phyloP scores from a whole-genome alignment of 2,797 vertebrate species.

The Enteromius treurensis region DNA sequence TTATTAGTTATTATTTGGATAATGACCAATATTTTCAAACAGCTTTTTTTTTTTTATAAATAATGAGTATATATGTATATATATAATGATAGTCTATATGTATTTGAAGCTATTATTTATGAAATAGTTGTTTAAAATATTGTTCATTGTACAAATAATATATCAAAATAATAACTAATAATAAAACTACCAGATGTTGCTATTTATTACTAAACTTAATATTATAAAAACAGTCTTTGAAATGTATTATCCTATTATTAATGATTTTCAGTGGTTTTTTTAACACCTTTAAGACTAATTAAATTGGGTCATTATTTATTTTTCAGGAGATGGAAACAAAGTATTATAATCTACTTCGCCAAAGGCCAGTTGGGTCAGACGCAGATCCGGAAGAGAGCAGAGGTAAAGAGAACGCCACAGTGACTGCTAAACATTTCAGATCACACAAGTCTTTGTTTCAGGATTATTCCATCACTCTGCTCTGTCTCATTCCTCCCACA shows the following conservation, averaged over 20 bases:
- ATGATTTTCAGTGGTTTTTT: background rate
- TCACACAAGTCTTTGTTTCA: background rate
- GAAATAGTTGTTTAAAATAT: background rate
- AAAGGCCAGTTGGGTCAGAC: constrained; percentile 86
- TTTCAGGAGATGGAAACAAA: constrained; percentile 79
- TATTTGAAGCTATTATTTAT: background rate
- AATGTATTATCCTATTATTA: background rate
- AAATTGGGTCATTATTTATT: background rate
- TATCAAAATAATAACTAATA: background rate
- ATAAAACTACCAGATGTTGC: background rate
- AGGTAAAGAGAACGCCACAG: constrained; percentile 75
- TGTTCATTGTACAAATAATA: background rate
- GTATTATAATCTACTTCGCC: constrained; percentile 82
- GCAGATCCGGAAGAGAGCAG: constrained; percentile 82
- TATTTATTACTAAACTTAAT: background rate
- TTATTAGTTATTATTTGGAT: too few relatives aligned
- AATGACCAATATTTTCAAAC: too few relatives aligned
- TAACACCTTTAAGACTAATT: background rate
- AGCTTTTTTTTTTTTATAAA: too few relatives aligned
- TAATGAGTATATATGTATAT: too few relatives aligned
- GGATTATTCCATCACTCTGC: background rate
- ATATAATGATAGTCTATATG: too few relatives aligned
- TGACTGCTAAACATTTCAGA: background rate
- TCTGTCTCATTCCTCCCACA: constrained; percentile 50
- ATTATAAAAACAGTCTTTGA: background rate